Base-by-base conservation (phyloP, 2,113 vertebrate species). In the Orientallactaga bullata region DNA sequence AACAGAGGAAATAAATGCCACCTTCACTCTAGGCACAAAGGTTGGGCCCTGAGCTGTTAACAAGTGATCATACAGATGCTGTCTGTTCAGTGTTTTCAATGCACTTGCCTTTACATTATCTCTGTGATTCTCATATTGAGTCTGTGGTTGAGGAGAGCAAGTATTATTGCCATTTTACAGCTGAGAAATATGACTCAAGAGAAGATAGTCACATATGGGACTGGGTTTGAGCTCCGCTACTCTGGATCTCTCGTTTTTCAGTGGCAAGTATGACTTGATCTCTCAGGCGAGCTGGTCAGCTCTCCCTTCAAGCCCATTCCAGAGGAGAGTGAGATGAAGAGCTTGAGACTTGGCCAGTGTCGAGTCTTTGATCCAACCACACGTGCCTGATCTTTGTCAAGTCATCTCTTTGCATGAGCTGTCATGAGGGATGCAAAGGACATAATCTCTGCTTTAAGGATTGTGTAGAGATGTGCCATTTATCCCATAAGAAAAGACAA, bases 1-100 rank as follows among this genome's bases (percentile, higher is more conserved):
- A 39, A 16, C 73, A 65, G 55, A 94, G 91, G 94, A 95, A 97
- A 97, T 97, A 96, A 97, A 97, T 92, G 93, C 94, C 88, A 89
- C 74, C 85, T 79, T 88, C 3, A 21, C 92, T 82, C 76, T 83
- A 17, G 88, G 90, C 94, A 81, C 93, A 39, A 76, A 61, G 71
- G 28, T 35, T 58, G 78, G 94, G 93, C 68, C 91, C 90, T 97
- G 90, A 96, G 82, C 78, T 94, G 82, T 92, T 95, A 7, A 23
- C 10, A 3, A 12, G 9, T 26, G n/a, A n/a, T 79, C 9, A 74
- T 32, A 51, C 39, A 35, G 17, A 61, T 71, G 10, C 78, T 61
- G 0, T 88, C 4, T 68, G 23, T 32, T 26, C 21, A 11, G 16
- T 21, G 74, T 71, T 32, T 72, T 21, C 8, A 18, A 32, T 60